Base-by-base conservation (phyloP, 2,797 vertebrate species). In the Labeo calbasu region DNA sequence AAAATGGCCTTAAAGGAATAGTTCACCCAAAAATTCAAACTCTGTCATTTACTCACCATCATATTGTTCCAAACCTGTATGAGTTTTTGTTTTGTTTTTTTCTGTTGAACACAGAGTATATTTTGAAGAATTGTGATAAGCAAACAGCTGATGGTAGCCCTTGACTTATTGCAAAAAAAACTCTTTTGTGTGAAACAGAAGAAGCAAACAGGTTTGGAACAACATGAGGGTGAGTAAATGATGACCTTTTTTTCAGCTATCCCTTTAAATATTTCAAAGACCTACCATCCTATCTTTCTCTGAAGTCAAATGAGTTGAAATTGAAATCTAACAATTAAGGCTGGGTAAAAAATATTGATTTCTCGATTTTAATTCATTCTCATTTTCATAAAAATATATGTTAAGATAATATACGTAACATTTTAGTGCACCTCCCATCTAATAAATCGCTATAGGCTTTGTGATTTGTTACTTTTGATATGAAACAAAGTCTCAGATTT, bases 251-350 rank as follows among this genome's bases (percentile, higher is more conserved):
- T 2, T 5, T 12, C 25, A 32, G 8, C 61, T 32, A 32, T 8
- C 61, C 14, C 15, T 65, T 65, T 65, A n/a, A 40, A 81, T 19
- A 79, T 46, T 59, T 48, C 5, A 51, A 19, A 36, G 17, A 59
- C 8, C 36, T 61, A 17, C 75, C 57, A 40, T 48, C 7, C 36
- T 32, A 69, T 83, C 55, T 19, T 69, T 69, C 59, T 51, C 75
- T 46, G 23, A 59, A 23, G 19, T 77, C 51, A 57, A 40, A 79
- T 72, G 73, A 79, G 36, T n/a, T 28, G 8, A 75, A 46, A 23
- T 19, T 78, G 10, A 83, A 85, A 80, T 85, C 83, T 43, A 25
- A 43, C 32, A 36, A 36, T 36, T 36, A 36, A 36, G 32, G 32
- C 32, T 36, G 32, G 3, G 32, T 36, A 36, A 36, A 36, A 36